phyloP scores from a whole-genome alignment of 2,888 invertebrate species.

The Entomobrya proxima region DNA sequence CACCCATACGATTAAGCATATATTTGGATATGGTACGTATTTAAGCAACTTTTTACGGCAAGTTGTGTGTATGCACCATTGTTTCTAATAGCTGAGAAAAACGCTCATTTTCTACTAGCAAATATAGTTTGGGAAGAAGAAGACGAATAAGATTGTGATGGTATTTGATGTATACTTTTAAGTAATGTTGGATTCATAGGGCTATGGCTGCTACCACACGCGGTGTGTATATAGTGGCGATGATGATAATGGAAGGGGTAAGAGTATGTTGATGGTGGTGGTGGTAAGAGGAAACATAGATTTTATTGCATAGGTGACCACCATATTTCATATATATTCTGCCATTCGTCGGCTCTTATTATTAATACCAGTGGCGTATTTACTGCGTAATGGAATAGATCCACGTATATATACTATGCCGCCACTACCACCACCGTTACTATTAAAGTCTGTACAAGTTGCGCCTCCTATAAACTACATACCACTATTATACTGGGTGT shows the following conservation, averaged over 20 bases:
- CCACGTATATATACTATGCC: no score
- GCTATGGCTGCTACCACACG: no score
- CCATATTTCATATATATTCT: conserved; percentile 60
- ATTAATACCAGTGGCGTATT: not conserved
- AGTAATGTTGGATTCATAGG: no score
- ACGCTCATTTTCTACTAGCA: not conserved
- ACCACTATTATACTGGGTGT: conserved; percentile 60
- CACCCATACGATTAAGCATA: no score
- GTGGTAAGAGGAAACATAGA: conserved; percentile 43
- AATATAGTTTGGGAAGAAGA: no score
- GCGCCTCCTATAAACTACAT: conserved; percentile 14
- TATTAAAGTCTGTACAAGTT: not conserved
- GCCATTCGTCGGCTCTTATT: conserved; percentile 56
- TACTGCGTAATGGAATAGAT: no score
- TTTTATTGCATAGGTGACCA: conserved; percentile 67
- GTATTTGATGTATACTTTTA: no score
- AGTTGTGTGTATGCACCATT: not conserved
- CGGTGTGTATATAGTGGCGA: not conserved
- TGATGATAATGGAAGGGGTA: not conserved
- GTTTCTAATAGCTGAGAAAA: not conserved
- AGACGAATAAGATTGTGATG: no score
- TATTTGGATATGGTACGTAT: not conserved
- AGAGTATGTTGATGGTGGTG: not conserved
- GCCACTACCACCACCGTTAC: not conserved
- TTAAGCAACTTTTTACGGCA: not conserved